These are phyloP conservation scores for Phalacrocorax pelagicus DNA, from an alignment of 2,113 vertebrate species.

Conservation along the genomic window DNA sequence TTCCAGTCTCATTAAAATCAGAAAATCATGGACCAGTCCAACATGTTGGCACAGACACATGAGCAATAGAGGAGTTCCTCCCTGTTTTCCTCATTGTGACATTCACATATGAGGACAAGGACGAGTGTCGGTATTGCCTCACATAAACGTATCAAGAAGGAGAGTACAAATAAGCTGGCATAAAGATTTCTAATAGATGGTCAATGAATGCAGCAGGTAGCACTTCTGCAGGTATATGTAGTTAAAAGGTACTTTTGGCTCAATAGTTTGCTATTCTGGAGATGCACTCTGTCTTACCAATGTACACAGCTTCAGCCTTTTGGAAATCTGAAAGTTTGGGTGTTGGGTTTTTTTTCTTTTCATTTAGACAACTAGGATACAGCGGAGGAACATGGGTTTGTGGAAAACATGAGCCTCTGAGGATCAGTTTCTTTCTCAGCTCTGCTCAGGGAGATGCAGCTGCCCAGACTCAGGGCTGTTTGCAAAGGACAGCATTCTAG, in stretches of 20 bases:
- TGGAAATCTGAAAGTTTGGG: background rate
- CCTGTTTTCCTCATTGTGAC: slow-evolving; percentile 7
- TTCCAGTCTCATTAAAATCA: slow-evolving; percentile 57
- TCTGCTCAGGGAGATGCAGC: background rate
- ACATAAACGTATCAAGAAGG: background rate
- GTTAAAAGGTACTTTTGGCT: background rate
- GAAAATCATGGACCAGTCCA: slow-evolving; percentile 29
- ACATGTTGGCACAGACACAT: slow-evolving; percentile 16
- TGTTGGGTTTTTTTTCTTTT: background rate
- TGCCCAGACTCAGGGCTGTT: background rate
- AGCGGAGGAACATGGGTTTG: background rate
- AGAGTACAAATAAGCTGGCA: background rate
- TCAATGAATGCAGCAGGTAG: background rate
- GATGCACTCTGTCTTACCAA: background rate
- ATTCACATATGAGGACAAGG: slow-evolving; percentile 12
- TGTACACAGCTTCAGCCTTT: background rate
- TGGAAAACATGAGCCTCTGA: background rate
- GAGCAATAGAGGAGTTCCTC: background rate
- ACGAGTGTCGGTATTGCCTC: accelerated
- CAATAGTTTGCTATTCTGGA: background rate
- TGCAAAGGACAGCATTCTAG: background rate
- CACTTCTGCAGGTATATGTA: background rate
- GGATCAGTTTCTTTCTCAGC: background rate
- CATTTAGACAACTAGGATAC: background rate
- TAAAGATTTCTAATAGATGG: background rate